Evolutionary conservation across 1,140 invertebrate species (phyloP).

Genomic region (Drosophila pandora): DNA sequence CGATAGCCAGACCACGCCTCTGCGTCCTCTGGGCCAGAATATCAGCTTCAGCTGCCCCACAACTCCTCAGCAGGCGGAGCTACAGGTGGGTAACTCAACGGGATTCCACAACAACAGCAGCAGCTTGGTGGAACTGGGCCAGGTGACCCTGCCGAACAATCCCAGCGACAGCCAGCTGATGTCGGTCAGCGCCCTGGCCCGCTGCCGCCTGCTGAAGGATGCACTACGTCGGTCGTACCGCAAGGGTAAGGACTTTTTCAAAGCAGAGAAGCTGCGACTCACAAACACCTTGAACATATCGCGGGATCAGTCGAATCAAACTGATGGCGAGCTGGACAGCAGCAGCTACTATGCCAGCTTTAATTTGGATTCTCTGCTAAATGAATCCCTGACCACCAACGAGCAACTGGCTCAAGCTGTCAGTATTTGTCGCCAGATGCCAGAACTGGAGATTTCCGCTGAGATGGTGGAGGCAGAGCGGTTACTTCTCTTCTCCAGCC

Average conservation of each 20-base stretch:
- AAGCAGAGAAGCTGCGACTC: constrained; percentile 57
- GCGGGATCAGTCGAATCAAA: constrained; percentile 56
- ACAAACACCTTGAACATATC: constrained; percentile 51
- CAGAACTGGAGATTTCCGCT: constrained; percentile 70
- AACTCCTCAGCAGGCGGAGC: constrained; percentile 58
- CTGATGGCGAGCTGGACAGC: constrained; percentile 53
- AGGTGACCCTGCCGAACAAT: constrained; percentile 21
- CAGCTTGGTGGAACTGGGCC: constrained; percentile 47
- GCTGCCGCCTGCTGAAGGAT: constrained; percentile 67
- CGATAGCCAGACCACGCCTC: constrained; percentile 31
- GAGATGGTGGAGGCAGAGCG: constrained; percentile 82
- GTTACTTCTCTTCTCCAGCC: constrained; percentile 64
- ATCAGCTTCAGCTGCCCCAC: constrained; percentile 67
- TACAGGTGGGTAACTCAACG: not conserved
- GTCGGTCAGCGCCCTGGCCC: constrained; percentile 61
- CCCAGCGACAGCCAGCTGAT: constrained; percentile 50
- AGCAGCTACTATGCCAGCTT: constrained; percentile 60
- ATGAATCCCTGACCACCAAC: constrained; percentile 54
- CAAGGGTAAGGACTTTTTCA: constrained; percentile 69
- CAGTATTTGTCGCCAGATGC: constrained; percentile 74
- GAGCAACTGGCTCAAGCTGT: constrained; percentile 73
- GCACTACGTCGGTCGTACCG: constrained; percentile 73
- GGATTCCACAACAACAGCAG: constrained; percentile 39
- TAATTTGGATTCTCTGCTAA: constrained; percentile 62
- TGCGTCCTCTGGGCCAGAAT: constrained; percentile 18